These are phyloP conservation scores for Dendroctonus valens DNA, from an alignment of 1,140 invertebrate genomes.

Conservation along the genomic window DNA sequence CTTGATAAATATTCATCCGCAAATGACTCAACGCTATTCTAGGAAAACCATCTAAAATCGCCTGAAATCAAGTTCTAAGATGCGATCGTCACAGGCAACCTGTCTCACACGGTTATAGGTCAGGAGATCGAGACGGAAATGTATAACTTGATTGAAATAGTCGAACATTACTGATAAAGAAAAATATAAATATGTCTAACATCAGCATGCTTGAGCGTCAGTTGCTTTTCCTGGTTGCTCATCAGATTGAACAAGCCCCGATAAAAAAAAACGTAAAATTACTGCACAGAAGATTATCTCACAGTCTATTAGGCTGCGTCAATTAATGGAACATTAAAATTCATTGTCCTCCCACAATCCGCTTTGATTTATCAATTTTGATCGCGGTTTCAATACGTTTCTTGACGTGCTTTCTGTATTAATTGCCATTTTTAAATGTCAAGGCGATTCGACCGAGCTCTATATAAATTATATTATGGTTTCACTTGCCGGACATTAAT, in stretches of 20 bases:
- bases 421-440: slow-evolving; percentile 31
- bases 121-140: background rate
- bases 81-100: background rate
- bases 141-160: background rate
- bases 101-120: slow-evolving; percentile 5
- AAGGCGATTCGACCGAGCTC: slow-evolving; percentile 18
- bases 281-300: background rate
- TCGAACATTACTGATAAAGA: too few relatives aligned
- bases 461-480: slow-evolving; percentile 29
- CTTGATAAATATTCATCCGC: too few relatives aligned
- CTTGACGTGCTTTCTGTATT: slow-evolving; percentile 25
- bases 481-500: slow-evolving; percentile 13
- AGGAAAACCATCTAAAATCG: slow-evolving; percentile 14
- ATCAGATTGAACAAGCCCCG: background rate
- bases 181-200: too few relatives aligned
- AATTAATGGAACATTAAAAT: slow-evolving; percentile 24
- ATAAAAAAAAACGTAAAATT: too few relatives aligned
- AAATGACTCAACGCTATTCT: slow-evolving; percentile 17
- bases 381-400: slow-evolving; percentile 23
- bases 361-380: slow-evolving; percentile 25
- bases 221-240: background rate
- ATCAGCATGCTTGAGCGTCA: too few relatives aligned
- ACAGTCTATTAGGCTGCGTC: background rate
- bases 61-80: slow-evolving; percentile 4
- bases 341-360: slow-evolving; percentile 23